A percentile compares a stretch with the other conserved stretches of the same genome.
These are phyloP conservation scores for Aphelocoma californica DNA, from an alignment of 2,797 vertebrate species.

Conservation along the genomic window DNA sequence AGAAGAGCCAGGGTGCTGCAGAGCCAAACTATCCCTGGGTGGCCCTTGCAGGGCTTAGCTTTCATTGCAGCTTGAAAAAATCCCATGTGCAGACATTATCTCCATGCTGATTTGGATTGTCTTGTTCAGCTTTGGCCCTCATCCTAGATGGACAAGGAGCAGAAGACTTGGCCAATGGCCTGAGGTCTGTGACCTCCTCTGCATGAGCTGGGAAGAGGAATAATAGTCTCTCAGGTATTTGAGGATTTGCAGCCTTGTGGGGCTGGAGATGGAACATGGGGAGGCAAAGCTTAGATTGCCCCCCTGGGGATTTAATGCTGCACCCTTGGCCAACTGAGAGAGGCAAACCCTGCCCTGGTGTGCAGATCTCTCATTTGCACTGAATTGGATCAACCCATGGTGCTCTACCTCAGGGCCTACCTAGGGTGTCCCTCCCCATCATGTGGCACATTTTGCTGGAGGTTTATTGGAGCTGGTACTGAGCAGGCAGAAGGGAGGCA, in stretches of 20 bases:
- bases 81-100: constrained; percentile 51
- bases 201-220: constrained; percentile 26
- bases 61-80: constrained; percentile 62
- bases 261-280: background rate
- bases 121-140: constrained; percentile 66
- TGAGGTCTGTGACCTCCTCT: constrained; percentile 57
- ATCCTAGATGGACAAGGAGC: constrained; percentile 64
- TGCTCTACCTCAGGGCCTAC: background rate
- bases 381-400: background rate
- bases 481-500: background rate
- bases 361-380: background rate
- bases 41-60: constrained; percentile 67
- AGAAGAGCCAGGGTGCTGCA: background rate
- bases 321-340: background rate
- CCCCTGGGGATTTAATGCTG: background rate
- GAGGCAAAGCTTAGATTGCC: background rate
- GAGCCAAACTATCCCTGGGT: constrained; percentile 18
- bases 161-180: constrained; percentile 64
- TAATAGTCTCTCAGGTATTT: constrained; percentile 15
- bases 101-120: constrained; percentile 60
- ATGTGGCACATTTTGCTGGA: background rate
- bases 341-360: background rate
- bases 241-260: background rate
- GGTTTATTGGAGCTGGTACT: background rate
- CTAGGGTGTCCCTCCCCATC: background rate